phyloP scores from a whole-genome alignment of 30 jellyfish, hydroid and myxozoan genomes.

The Clytia hemisphaerica region DNA sequence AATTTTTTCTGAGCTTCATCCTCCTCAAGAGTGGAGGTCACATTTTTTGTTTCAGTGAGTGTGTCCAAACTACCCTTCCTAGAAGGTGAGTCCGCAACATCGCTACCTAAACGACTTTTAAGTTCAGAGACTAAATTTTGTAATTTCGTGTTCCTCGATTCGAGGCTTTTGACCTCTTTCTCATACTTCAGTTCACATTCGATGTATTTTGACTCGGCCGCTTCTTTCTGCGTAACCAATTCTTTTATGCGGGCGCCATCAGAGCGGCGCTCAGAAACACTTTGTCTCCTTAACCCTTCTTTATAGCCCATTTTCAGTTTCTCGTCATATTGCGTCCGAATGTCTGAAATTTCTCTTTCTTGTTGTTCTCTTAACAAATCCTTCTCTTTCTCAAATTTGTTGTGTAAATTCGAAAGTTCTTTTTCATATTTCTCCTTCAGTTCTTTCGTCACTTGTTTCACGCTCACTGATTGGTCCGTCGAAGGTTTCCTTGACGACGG shows the following conservation, averaged over 20 bases:
- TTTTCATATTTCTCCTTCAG: slow-evolving; percentile 30
- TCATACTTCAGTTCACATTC: slow-evolving; percentile 60
- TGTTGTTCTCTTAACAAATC: slow-evolving; percentile 47
- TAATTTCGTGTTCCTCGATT: slow-evolving; percentile 21
- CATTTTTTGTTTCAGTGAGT: background rate
- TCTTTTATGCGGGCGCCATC: slow-evolving; percentile 77
- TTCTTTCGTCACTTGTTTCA: slow-evolving; percentile 35
- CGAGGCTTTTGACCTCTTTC: slow-evolving; percentile 40
- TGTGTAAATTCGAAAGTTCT: slow-evolving; percentile 36
- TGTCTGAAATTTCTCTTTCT: slow-evolving; percentile 70
- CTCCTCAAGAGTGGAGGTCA: slow-evolving; percentile 10
- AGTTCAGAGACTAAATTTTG: slow-evolving; percentile 49
- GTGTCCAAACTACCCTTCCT: background rate
- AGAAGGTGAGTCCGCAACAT: background rate
- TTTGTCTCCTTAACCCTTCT: slow-evolving; percentile 84
- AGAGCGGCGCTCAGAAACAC: slow-evolving; percentile 75
- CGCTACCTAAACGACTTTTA: slow-evolving; percentile 18
- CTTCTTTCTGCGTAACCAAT: slow-evolving; percentile 42
- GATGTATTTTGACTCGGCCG: slow-evolving; percentile 40
- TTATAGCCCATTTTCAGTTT: slow-evolving; percentile 70
- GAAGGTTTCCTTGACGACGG: slow-evolving; percentile 15
- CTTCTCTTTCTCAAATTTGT: slow-evolving; percentile 29
- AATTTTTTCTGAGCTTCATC: slow-evolving; percentile 39
- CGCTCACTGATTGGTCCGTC: slow-evolving; percentile 12
- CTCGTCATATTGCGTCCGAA: slow-evolving; percentile 87